Conservation (phyloP, 2,113 vertebrate genomes). For the Pica pica region DNA sequence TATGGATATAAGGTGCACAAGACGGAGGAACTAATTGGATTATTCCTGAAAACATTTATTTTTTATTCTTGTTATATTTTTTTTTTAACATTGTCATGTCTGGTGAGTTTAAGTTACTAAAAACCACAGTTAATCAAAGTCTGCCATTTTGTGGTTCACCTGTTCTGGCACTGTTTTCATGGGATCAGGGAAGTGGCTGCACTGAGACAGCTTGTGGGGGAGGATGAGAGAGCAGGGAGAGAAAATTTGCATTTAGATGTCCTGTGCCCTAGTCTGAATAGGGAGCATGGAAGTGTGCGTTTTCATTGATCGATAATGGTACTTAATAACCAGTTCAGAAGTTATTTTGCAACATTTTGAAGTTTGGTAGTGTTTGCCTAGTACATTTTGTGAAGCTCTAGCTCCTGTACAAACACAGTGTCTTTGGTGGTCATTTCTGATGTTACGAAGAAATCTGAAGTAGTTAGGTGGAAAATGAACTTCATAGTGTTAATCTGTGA, state of each 20-base stretch:
- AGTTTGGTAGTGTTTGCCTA: background rate
- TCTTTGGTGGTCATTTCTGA: background rate
- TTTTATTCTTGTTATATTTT: background rate
- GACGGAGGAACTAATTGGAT: background rate
- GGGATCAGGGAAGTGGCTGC: background rate
- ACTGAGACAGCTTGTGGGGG: background rate
- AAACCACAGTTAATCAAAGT: background rate
- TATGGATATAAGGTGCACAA: background rate
- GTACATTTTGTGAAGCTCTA: background rate
- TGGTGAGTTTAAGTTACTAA: background rate
- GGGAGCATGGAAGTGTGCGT: background rate
- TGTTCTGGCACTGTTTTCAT: background rate
- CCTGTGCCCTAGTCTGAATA: accelerated
- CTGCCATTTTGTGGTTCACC: background rate
- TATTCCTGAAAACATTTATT: background rate
- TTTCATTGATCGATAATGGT: accelerated
- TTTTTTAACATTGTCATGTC: background rate
- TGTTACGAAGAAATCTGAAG: background rate
- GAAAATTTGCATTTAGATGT: background rate
- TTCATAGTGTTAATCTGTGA: background rate
- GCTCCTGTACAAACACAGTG: background rate
- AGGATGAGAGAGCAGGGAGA: background rate
- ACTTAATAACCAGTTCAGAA: background rate
- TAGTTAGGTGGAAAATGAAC: background rate
- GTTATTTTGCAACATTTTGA: background rate